A percentile compares a stretch with the other conserved stretches of the same genome.
These are phyloP conservation scores for Ferrisia virgata DNA, from an alignment of 2,888 invertebrate species.

Conservation along the genomic window DNA sequence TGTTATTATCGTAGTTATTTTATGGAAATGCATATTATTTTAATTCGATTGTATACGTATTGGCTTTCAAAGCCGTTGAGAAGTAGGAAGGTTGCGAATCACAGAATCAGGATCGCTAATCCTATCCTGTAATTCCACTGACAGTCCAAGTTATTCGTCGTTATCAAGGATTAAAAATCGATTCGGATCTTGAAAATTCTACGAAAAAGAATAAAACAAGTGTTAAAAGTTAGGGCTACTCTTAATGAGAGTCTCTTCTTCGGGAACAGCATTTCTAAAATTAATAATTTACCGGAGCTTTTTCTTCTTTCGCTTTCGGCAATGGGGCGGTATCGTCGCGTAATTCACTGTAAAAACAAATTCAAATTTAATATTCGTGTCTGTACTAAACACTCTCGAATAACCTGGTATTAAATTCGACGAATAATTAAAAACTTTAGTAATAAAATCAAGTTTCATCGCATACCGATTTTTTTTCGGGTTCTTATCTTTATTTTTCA, in stretches of 20 bases:
- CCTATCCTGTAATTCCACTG: not conserved
- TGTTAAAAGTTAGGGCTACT: not conserved
- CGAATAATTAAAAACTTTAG: too few relatives aligned
- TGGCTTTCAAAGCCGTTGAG: not conserved
- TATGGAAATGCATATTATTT: not conserved
- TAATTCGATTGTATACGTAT: not conserved
- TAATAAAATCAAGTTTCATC: not conserved
- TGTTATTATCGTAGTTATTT: not conserved
- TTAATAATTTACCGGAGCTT: not conserved
- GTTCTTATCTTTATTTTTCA: conserved; percentile 7
- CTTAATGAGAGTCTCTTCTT: too few relatives aligned
- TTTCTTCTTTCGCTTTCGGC: conserved; percentile 37
- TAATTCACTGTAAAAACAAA: not conserved
- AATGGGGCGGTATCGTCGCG: not conserved
- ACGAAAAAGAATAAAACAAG: not conserved
- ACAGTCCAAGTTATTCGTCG: not conserved
- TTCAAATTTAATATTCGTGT: not conserved
- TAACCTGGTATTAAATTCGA: not conserved
- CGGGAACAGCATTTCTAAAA: not conserved
- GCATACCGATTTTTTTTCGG: conserved; percentile 14
- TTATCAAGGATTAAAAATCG: not conserved
- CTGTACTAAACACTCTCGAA: not conserved
- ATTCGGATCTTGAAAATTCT: conserved; percentile 38
- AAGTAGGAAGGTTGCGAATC: not conserved
- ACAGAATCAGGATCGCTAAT: not conserved